Percentiles rank a stretch among this genome's conserved stretches.
Evolutionary conservation across 2,113 vertebrate species (phyloP).

Genomic region (Coturnix japonica): DNA sequence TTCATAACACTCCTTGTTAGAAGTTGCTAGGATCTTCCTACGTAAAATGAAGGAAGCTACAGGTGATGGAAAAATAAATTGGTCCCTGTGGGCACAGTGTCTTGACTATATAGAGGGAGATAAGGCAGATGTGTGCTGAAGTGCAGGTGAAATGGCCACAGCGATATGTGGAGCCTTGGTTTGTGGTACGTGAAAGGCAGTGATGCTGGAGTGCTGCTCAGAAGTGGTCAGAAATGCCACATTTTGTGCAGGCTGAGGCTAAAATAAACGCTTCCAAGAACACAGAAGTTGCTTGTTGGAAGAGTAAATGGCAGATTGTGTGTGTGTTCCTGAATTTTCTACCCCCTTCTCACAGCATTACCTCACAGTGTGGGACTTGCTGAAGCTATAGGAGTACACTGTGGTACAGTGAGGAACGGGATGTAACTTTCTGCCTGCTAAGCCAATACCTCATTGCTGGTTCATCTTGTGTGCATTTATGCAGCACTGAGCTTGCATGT

Average conservation of each 20-base stretch:
- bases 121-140: constrained; percentile 33
- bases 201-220: neutral
- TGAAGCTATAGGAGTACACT: neutral
- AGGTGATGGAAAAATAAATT: constrained; percentile 80
- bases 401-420: neutral
- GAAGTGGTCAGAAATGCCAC: constrained; percentile 10
- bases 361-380: neutral
- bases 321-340: constrained; percentile 23
- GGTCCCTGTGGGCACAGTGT: constrained; percentile 69
- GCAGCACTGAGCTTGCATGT: neutral
- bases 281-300: constrained; percentile 40
- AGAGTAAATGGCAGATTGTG: constrained; percentile 48
- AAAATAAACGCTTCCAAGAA: constrained; percentile 48
- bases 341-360: neutral
- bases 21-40: constrained; percentile 62
- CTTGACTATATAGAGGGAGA: constrained; percentile 46
- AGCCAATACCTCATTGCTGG: neutral
- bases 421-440: neutral
- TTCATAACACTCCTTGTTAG: constrained; percentile 54
- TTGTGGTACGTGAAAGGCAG: neutral
- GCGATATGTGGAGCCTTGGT: neutral
- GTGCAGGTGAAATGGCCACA: constrained; percentile 30
- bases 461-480: neutral
- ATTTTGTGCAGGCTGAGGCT: constrained; percentile 29
- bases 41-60: constrained; percentile 67